These are phyloP conservation scores for Genyomyrus donnyi DNA, from an alignment of 2,113 vertebrate genomes.

Conservation along the genomic window DNA sequence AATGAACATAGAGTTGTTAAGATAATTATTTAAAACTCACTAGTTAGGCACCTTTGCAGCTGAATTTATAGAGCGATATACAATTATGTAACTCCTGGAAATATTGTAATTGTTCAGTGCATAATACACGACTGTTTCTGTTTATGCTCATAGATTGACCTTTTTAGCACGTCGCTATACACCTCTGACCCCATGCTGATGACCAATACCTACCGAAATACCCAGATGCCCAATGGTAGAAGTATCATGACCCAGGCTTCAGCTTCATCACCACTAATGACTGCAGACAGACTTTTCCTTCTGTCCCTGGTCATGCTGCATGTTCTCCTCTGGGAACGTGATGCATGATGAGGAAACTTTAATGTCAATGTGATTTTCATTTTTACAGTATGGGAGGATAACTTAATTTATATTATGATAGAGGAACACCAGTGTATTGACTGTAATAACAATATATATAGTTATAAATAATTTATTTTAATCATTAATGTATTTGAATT, in stretches of 20 bases:
- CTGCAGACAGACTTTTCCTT: not conserved
- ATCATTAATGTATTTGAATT: not conserved
- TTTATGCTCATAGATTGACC: slow-evolving; percentile 39
- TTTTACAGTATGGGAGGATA: not conserved
- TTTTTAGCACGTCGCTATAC: slow-evolving; percentile 34
- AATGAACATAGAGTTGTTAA: not conserved
- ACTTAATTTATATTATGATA: not conserved
- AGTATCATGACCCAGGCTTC: slow-evolving; percentile 24
- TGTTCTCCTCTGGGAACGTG: not conserved
- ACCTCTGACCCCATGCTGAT: not conserved
- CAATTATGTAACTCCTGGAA: not conserved
- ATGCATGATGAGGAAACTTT: not conserved
- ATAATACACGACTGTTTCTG: not conserved
- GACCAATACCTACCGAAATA: slow-evolving; percentile 33
- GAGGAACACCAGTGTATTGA: not conserved
- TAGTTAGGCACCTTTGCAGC: not conserved
- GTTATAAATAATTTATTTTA: not conserved
- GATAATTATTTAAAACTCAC: not conserved
- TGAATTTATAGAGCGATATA: not conserved
- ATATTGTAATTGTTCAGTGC: not conserved
- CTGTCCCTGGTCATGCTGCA: not conserved
- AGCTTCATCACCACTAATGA: not conserved
- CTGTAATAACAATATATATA: not conserved
- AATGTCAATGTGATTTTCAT: not conserved
- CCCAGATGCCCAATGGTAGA: slow-evolving; percentile 27